phyloP scores from a whole-genome alignment of 2,113 vertebrate genomes.

The Eira barbara region DNA sequence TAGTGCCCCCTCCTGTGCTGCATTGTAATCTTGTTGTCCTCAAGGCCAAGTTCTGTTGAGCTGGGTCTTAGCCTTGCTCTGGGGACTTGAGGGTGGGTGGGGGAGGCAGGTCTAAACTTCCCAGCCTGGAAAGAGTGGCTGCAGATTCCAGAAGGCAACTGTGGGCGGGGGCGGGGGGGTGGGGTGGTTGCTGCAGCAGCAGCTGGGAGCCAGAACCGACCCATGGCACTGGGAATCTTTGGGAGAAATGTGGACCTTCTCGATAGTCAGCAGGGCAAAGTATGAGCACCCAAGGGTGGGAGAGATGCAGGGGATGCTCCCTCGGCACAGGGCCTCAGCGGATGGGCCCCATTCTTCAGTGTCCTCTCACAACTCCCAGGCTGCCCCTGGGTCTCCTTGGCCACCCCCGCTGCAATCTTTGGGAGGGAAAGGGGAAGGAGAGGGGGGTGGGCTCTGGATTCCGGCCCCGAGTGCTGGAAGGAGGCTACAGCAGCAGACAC shows the following conservation, averaged over 20 bases:
- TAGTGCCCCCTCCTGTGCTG: neutral
- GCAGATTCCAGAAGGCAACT: neutral
- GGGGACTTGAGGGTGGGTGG: neutral
- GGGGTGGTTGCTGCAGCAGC: no score
- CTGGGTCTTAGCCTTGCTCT: neutral
- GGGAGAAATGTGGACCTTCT: neutral
- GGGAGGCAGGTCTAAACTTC: neutral
- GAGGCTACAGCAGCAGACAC: rapidly evolving
- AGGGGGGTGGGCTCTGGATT: neutral
- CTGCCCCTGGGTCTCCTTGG: neutral
- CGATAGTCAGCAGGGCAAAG: neutral
- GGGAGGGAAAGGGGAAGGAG: neutral
- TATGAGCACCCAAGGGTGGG: neutral
- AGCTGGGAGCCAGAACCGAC: neutral
- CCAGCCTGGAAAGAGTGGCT: neutral
- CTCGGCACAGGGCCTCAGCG: neutral
- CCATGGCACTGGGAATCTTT: neutral
- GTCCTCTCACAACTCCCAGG: neutral
- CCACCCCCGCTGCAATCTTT: no score
- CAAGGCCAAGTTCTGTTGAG: neutral
- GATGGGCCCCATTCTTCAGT: neutral
- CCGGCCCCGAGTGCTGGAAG: neutral
- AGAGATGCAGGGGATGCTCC: neutral
- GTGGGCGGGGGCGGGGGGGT: neutral
- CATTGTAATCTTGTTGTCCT: neutral